A percentile compares a stretch with the other conserved stretches of the same genome.
Conservation (phyloP, 2,113 vertebrate genomes). For the Galemys pyrenaicus region DNA sequence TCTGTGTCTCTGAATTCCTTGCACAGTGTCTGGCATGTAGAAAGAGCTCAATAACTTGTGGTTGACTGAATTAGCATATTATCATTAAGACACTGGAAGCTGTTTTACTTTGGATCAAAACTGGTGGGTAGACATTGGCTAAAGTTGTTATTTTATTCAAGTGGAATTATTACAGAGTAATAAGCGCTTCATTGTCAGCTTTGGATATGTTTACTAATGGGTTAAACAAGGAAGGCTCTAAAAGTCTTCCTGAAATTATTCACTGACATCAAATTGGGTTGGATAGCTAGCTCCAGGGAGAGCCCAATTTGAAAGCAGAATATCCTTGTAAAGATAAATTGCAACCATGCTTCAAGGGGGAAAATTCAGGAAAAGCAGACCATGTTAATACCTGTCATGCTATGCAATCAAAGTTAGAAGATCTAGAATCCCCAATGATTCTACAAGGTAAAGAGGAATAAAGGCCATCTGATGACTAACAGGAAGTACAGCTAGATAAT, state of each 20-base stretch:
- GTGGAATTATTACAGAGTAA: neutral
- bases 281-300: neutral
- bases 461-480: neutral
- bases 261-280: conserved; percentile 10
- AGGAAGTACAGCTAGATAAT: neutral
- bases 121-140: neutral
- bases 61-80: neutral
- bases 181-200: neutral
- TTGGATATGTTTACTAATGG: conserved; percentile 15
- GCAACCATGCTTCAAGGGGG: neutral
- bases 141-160: conserved; percentile 10
- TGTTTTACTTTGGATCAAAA: neutral
- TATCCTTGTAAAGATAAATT: conserved; percentile 39
- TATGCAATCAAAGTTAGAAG: neutral
- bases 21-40: neutral
- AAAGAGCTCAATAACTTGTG: neutral
- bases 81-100: neutral
- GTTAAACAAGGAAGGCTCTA: neutral
- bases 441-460: neutral
- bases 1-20: neutral
- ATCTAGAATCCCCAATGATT: neutral
- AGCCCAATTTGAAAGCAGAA: neutral
- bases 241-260: conserved; percentile 4
- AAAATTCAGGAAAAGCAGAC: neutral
- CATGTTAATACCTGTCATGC: neutral